Percentiles rank a stretch among this genome's conserved stretches.
Evolutionary conservation across 2,797 vertebrate genomes (phyloP).

Genomic region (Mallotus villosus): DNA sequence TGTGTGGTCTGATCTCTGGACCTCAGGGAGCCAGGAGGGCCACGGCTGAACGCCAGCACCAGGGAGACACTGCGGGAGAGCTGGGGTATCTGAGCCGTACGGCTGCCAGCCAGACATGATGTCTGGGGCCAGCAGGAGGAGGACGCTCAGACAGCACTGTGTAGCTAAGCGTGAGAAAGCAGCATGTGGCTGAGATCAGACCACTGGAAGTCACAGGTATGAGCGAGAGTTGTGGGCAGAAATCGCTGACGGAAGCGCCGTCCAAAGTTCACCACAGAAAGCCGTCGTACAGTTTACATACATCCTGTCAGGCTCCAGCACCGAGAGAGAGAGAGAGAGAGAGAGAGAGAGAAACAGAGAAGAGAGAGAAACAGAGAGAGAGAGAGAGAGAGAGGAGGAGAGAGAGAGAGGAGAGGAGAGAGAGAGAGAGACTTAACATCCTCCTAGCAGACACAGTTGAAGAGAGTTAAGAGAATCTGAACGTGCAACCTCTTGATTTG

Average conservation of each 20-base stretch:
- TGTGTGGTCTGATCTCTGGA: conserved; percentile 8
- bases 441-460: too few relatives aligned
- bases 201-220: conserved; percentile 37
- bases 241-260: conserved; percentile 24
- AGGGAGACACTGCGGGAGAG: too few relatives aligned
- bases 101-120: too few relatives aligned
- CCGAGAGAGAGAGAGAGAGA: neutral
- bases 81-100: too few relatives aligned
- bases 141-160: too few relatives aligned
- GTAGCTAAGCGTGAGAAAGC: conserved; percentile 10
- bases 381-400: neutral
- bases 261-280: conserved; percentile 27
- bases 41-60: conserved; percentile 12
- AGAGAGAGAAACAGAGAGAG: too few relatives aligned
- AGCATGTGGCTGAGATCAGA: conserved; percentile 16
- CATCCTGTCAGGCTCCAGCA: conserved; percentile 8
- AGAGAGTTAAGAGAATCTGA: neutral
- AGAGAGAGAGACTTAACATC: neutral
- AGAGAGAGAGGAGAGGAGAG: too few relatives aligned
- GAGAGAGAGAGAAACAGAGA: too few relatives aligned
- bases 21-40: conserved; percentile 8
- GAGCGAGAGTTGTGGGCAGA: conserved; percentile 26
- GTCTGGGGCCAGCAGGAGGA: neutral
- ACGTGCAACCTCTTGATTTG: too few relatives aligned
- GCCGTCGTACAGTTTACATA: conserved; percentile 28